Evolutionary conservation across 2,888 invertebrate species (phyloP).

Genomic region (Drosophila nr. fundita): DNA sequence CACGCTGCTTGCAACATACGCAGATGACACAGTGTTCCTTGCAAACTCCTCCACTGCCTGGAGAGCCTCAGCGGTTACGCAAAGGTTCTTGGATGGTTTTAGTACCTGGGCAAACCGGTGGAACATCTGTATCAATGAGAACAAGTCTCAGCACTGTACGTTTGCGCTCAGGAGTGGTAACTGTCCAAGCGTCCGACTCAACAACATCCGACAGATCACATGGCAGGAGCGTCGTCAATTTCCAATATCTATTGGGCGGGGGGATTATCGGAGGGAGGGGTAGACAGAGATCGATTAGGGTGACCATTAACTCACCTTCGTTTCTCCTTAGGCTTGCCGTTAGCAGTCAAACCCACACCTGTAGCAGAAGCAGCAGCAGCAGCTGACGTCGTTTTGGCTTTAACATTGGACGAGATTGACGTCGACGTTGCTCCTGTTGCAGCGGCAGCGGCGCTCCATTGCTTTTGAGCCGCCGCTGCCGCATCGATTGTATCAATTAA

Average conservation of each 20-base stretch:
- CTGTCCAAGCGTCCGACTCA: too few species aligned
- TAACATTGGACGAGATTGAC: conserved; percentile 32
- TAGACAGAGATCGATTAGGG: not conserved
- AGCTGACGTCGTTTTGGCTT: conserved; percentile 23
- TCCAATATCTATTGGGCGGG: not conserved
- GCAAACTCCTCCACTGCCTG: too few species aligned
- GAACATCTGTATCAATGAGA: too few species aligned
- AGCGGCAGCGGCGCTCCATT: conserved; percentile 55
- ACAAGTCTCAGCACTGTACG: too few species aligned
- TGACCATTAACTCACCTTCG: conserved; percentile 87
- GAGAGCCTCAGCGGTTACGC: too few species aligned
- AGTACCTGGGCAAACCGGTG: too few species aligned
- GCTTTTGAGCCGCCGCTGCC: conserved; percentile 71
- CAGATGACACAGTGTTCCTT: too few species aligned
- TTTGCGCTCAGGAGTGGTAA: too few species aligned
- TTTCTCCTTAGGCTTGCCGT: conserved; percentile 88
- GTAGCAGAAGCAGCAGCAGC: conserved; percentile 27
- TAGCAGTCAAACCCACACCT: conserved; percentile 70
- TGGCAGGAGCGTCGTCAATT: conserved; percentile 36
- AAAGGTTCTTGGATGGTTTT: too few species aligned
- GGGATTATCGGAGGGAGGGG: not conserved
- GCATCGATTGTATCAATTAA: conserved; percentile 77
- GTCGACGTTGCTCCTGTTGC: conserved; percentile 47
- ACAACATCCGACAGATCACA: conserved; percentile 56
- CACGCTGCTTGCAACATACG: too few species aligned